Conservation (phyloP, 2,888 invertebrate genomes). For the Machimus rusticus region DNA sequence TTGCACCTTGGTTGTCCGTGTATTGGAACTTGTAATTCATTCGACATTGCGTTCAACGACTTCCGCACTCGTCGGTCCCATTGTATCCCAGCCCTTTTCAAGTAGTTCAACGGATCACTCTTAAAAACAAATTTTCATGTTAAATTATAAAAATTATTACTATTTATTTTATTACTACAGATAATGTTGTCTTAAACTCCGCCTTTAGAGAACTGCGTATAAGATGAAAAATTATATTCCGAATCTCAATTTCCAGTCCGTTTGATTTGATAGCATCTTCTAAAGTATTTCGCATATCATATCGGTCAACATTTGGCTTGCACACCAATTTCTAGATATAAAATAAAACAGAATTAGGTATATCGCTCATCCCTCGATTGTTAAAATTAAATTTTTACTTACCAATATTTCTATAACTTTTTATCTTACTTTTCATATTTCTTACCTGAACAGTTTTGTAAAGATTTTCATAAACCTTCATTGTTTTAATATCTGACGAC, state of each 20-base stretch:
- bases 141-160: background rate
- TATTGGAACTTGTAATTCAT: constrained; percentile 84
- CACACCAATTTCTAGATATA: constrained; percentile 76
- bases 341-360: background rate
- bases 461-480: constrained; percentile 78
- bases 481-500: constrained; percentile 79
- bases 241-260: constrained; percentile 81
- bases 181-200: constrained; percentile 54
- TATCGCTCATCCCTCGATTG: too few species aligned
- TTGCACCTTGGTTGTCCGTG: constrained; percentile 76
- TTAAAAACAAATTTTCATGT: constrained; percentile 49
- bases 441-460: constrained; percentile 81
- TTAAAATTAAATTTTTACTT: background rate
- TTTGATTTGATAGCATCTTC: constrained; percentile 78
- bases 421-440: background rate
- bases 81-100: constrained; percentile 84
- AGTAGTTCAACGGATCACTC: constrained; percentile 75
- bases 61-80: constrained; percentile 96
- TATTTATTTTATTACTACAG: constrained; percentile 45
- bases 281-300: constrained; percentile 80
- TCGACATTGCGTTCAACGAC: constrained; percentile 94
- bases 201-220: constrained; percentile 68
- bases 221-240: constrained; percentile 86
- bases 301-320: constrained; percentile 76
- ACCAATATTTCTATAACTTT: background rate